phyloP scores from a whole-genome alignment of 2,888 invertebrate genomes.

The Adelognathus sp. region DNA sequence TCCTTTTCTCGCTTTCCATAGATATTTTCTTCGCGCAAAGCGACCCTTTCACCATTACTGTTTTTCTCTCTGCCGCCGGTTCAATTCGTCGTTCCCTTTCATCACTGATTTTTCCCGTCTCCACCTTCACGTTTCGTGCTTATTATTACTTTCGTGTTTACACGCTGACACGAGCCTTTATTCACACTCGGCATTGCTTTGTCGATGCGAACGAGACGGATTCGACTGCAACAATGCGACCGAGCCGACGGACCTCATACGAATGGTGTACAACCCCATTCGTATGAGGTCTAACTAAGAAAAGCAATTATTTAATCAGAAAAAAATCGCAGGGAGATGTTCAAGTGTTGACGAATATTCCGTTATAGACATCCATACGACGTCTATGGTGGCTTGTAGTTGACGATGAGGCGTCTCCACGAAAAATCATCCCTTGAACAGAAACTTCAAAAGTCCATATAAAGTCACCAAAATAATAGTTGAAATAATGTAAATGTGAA shows the following conservation, averaged over 20 bases:
- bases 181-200: background rate
- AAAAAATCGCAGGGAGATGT: no score
- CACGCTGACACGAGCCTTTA: background rate
- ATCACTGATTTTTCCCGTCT: background rate
- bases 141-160: background rate
- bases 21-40: conserved; percentile 4
- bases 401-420: no score
- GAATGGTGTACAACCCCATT: background rate
- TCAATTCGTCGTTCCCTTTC: background rate
- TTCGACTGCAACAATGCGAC: background rate
- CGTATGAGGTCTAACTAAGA: background rate
- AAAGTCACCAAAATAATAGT: no score
- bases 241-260: background rate
- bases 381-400: no score
- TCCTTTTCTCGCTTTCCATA: background rate
- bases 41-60: background rate
- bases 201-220: background rate
- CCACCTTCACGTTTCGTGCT: background rate
- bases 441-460: no score
- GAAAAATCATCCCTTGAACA: no score
- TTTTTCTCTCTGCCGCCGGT: background rate
- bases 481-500: no score
- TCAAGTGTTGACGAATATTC: no score
- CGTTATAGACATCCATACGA: no score
- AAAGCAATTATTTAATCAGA: no score